phyloP scores from a whole-genome alignment of 1,140 invertebrate species.

The Zaprionus camerounensis region DNA sequence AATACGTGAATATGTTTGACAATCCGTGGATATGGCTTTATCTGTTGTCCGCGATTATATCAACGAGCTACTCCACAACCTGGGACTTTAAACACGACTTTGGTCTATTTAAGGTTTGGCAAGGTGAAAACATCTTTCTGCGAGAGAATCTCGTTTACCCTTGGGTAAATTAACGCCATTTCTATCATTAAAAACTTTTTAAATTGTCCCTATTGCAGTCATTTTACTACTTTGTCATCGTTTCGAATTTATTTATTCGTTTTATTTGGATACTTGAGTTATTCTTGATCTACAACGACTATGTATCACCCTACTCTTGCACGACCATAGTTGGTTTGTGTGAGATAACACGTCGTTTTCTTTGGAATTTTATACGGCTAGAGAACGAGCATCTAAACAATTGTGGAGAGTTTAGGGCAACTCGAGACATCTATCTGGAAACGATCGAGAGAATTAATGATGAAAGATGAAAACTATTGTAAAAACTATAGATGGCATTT shows the following conservation, averaged over 20 bases:
- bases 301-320: constrained; percentile 30
- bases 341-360: constrained; percentile 59
- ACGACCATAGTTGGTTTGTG: constrained; percentile 34
- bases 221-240: constrained; percentile 98
- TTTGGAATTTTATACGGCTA: constrained; percentile 71
- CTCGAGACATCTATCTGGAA: constrained; percentile 47
- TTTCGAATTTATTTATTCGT: constrained; percentile 96
- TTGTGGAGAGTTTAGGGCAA: constrained; percentile 62
- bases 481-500: too few relatives aligned
- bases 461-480: background rate
- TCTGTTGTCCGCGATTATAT: constrained; percentile 88
- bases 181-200: background rate
- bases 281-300: constrained; percentile 88
- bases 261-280: constrained; percentile 96
- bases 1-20: constrained; percentile 86
- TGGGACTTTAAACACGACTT: constrained; percentile 99
- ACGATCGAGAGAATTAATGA: background rate
- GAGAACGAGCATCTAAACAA: constrained; percentile 71
- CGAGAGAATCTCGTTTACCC: constrained; percentile 90
- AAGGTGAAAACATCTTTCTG: constrained; percentile 91
- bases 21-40: constrained; percentile 93
- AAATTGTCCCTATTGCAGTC: constrained; percentile 78
- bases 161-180: constrained; percentile 37
- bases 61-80: constrained; percentile 91
- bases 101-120: constrained; percentile 94